Evolutionary conservation across 1,140 invertebrate species (phyloP).

Genomic region (Medauroidea extradentata): DNA sequence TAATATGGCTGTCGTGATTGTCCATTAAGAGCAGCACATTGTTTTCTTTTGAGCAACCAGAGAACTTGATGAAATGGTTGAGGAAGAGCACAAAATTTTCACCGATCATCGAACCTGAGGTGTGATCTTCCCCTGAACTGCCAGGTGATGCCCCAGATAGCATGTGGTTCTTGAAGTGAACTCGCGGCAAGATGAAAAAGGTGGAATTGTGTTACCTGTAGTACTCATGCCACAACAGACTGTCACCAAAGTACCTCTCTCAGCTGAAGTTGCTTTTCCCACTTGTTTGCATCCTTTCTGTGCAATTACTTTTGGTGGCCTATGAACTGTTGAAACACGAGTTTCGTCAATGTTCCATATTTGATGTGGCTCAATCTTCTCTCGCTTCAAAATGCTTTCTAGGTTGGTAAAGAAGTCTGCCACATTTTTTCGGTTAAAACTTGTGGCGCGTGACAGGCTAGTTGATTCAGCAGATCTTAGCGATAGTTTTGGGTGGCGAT

Average conservation of each 20-base stretch:
- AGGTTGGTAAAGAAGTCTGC: too few species aligned
- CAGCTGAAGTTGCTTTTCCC: too few species aligned
- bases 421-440: too few species aligned
- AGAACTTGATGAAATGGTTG: slow-evolving; percentile 39
- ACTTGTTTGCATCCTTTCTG: not conserved
- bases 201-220: not conserved
- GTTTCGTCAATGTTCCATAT: too few species aligned
- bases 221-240: not conserved
- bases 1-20: slow-evolving; percentile 21
- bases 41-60: slow-evolving; percentile 9
- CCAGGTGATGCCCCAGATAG: slow-evolving; percentile 34
- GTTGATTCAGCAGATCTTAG: too few species aligned
- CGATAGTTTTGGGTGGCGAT: too few species aligned
- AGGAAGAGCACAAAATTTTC: slow-evolving; percentile 43
- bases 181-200: slow-evolving; percentile 17
- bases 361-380: too few species aligned
- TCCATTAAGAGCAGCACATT: slow-evolving; percentile 18
- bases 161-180: slow-evolving; percentile 30
- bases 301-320: slow-evolving; percentile 1
- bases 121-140: slow-evolving; percentile 37
- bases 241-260: not conserved
- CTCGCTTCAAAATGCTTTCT: too few species aligned
- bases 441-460: too few species aligned
- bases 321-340: not conserved
- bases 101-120: slow-evolving; percentile 44